Evolutionary conservation across 2,888 invertebrate genomes (phyloP), one percentile per base, ranked within the genome.

Genomic region (Aporophyla nigra): DNA sequence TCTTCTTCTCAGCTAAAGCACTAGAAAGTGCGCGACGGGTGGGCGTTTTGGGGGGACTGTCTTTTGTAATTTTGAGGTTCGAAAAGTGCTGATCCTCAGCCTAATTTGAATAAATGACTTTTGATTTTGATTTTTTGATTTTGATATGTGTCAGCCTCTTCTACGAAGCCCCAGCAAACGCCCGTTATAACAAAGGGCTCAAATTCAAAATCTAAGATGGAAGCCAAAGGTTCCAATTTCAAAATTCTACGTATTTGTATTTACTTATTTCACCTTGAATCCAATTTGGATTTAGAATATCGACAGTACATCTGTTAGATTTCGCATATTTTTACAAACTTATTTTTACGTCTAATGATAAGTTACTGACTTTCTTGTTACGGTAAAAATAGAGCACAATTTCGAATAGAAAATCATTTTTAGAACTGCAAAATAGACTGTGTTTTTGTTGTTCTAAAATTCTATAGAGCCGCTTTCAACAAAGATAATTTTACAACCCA

Each of bases 251-350:
- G 72, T 79, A 74, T 75, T 77, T 77, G 24, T 76, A 76, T 77
- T 79, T 76, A 81, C 68, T 71, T 40, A 80, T 77, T 78, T 80
- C 71, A 74, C 40, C 73, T 65, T 53, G 59, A 74, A 79, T 84
- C 74, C 71, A 80, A 86, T 86, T 87, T 87, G 43, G 62, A 76
- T 71, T 78, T 86, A 67, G 75, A 77, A 82, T 85, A 67, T 80
- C 69, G 70, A 82, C 68, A 79, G 76, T 76, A 71, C 86, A 87
- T 84, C 81, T 87, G 87, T 78, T 78, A 87, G 76, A 87, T 72
- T 87, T 85, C 72, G 80, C 87, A 79, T 70, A 63, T 77, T 68
- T 53, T 58, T 9, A 65, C 83, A 76, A 85, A 74, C 0, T 10
- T 63, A 5, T 0, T 21, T 43, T 40, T 49, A 16, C 7, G 4